Conservation (phyloP, 2,888 invertebrate genomes). For the Sisyra nigra region DNA sequence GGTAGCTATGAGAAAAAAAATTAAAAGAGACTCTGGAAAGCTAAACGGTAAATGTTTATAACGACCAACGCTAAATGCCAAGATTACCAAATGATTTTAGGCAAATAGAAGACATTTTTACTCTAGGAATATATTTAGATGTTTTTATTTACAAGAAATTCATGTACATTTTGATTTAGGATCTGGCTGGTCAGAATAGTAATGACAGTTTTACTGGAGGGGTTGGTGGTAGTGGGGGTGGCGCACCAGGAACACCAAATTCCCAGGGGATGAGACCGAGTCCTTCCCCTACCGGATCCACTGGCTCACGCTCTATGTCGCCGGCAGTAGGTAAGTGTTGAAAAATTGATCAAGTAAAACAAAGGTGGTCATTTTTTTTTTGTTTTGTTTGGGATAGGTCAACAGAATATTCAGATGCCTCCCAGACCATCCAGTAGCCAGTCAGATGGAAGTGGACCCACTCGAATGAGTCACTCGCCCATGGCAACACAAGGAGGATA, state of each 20-base stretch:
- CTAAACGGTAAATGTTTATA: no score
- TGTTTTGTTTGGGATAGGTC: constrained; percentile 38
- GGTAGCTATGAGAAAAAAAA: no score
- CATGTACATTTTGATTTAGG: constrained; percentile 44
- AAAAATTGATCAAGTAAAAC: background rate
- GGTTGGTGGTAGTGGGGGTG: constrained; percentile 37
- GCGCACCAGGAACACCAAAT: constrained; percentile 49
- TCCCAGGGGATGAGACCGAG: constrained; percentile 76
- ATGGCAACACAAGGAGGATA: constrained; percentile 38
- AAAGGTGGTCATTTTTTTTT: background rate
- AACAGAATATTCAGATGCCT: constrained; percentile 91
- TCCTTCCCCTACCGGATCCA: constrained; percentile 85
- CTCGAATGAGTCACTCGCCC: constrained; percentile 52
- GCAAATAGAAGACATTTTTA: no score
- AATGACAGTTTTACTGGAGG: constrained; percentile 69
- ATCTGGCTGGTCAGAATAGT: constrained; percentile 73
- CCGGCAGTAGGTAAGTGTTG: constrained; percentile 79
- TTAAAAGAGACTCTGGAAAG: no score
- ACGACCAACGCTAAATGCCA: no score
- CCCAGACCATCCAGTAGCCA: constrained; percentile 81
- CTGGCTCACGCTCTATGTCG: constrained; percentile 93
- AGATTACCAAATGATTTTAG: no score
- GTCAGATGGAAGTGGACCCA: constrained; percentile 40
- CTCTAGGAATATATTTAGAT: no score
- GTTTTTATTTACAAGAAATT: no score